Evolutionary conservation across 2,113 vertebrate genomes (phyloP).

Genomic region (Zosterops japonicus): DNA sequence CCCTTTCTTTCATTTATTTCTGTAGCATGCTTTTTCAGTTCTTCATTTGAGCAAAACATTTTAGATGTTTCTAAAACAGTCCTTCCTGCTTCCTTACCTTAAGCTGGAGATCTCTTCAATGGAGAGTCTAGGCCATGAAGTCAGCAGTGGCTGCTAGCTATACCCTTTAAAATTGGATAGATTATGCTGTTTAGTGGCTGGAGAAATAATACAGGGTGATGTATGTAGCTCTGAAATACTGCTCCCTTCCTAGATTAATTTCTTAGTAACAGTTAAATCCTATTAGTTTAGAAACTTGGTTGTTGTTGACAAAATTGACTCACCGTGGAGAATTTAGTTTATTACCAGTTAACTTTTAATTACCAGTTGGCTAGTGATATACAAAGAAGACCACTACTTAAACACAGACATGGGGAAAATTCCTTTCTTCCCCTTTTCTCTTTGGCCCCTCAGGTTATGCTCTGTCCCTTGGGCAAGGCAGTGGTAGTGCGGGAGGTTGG

Average conservation of each 20-base stretch:
- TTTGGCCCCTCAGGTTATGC: neutral
- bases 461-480: neutral
- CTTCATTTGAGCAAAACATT: neutral
- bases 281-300: neutral
- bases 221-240: neutral
- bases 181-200: neutral
- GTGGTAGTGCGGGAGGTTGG: neutral
- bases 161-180: neutral
- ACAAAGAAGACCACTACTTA: neutral
- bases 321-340: neutral
- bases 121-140: neutral
- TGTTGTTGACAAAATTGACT: neutral
- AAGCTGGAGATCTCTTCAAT: neutral
- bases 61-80: neutral
- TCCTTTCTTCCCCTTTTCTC: neutral
- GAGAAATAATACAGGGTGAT: neutral
- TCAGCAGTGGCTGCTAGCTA: neutral
- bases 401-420: neutral
- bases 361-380: neutral
- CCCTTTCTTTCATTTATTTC: neutral
- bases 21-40: neutral
- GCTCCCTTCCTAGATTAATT: neutral
- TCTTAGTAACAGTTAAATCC: neutral
- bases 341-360: neutral
- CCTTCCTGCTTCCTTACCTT: neutral